Base-by-base conservation (phyloP, 2,113 vertebrate species). In the Lycaon pictus region DNA sequence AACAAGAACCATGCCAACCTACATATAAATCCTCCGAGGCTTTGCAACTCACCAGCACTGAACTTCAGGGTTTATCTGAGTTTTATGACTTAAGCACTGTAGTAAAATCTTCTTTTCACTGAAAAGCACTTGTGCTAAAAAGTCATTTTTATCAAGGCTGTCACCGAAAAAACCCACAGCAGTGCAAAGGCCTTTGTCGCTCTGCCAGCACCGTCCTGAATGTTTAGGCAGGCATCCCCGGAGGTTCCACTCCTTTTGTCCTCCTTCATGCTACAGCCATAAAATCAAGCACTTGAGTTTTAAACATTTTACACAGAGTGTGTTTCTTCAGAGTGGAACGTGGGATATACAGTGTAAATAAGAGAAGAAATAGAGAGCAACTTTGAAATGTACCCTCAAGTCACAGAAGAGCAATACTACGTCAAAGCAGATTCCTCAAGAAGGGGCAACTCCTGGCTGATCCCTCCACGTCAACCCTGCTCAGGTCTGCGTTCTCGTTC, bases 261-360 rank as follows among this genome's bases (percentile, higher is more conserved):
- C 97, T 98, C 98, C 98, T 98, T 98, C 97, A 97, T 89, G 93
- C 37, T 82, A 96, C 84, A 93, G 97, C 81, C 80, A 97, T 98
- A 98, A 99, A 98, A 97, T 98, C 98, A 98, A 98, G 80, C 79
- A 67, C 55, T 92, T 60, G 63, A 48, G 86, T 95, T 89, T 95
- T 77, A 93, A 65, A 91, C 81, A 89, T 85, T 43, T 25, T 7
- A 23, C 53, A 77, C 0, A 72, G 12, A 90, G 67, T 3, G 48
- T 27, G 37, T 43, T 72, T 87, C 72, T 74, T 71, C 88, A 91
- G 20, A 58, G 69, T 56, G 11, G 92, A 98, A 89, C 13, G 85
- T 56, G 92, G 53, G 94, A 94, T 71, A 76, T 6, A 90, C 10
- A 32, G 13, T 67, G 22, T 77, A 67, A 88, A 58, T 2, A 82